Conservation (phyloP, 2,888 invertebrate species). For the Tetropium fuscum region DNA sequence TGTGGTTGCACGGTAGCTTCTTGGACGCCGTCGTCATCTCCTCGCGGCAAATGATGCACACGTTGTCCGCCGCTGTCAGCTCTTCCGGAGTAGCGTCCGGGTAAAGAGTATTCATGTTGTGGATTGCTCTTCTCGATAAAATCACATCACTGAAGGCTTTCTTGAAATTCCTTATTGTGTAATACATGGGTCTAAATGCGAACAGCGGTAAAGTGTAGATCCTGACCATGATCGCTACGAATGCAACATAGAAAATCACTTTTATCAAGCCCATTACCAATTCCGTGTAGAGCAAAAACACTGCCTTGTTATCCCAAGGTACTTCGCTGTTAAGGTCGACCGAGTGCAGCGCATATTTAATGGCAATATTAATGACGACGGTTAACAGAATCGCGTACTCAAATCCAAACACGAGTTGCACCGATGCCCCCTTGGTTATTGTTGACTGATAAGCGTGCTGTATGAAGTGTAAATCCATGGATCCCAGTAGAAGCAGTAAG, state of each 20-base stretch:
- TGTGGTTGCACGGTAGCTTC: constrained; percentile 98
- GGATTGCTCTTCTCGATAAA: constrained; percentile 94
- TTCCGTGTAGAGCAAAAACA: constrained; percentile 96
- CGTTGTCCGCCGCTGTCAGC: constrained; percentile 92
- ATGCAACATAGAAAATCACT: constrained; percentile 84
- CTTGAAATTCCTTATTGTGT: constrained; percentile 98
- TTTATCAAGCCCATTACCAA: constrained; percentile 90
- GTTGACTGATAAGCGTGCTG: constrained; percentile 95
- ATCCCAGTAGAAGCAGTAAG: constrained; percentile 83
- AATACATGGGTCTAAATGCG: constrained; percentile 99
- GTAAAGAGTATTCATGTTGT: constrained; percentile 98
- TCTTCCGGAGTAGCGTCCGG: constrained; percentile 96
- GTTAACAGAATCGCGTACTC: constrained; percentile 98
- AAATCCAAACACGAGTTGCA: constrained; percentile 99
- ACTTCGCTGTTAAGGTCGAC: constrained; percentile 92
- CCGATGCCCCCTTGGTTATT: constrained; percentile 92
- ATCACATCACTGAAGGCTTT: constrained; percentile 98
- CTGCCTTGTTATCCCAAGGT: constrained; percentile 99
- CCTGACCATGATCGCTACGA: constrained; percentile 93
- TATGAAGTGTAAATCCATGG: constrained; percentile 90
- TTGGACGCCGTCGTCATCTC: constrained; percentile 84
- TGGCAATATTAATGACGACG: constrained; percentile 90
- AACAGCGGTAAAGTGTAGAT: constrained; percentile 98
- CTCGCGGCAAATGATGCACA: constrained; percentile 97
- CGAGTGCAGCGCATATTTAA: constrained; percentile 91